These are phyloP conservation scores for Alcedo atthis DNA, from an alignment of 2,797 vertebrate genomes.

Conservation along the genomic window DNA sequence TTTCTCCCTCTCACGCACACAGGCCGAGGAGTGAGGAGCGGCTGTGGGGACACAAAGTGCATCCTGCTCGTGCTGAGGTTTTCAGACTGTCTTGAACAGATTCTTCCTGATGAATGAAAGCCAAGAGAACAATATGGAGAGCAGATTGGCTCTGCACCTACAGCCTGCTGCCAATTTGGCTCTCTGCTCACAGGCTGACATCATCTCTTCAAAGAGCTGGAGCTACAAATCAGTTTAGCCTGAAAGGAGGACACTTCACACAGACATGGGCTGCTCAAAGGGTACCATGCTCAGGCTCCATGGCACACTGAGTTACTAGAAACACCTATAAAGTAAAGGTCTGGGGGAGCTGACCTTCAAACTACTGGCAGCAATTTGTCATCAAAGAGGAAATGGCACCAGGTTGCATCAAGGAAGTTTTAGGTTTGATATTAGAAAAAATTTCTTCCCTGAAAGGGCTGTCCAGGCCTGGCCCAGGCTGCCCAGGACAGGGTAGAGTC, in stretches of 20 bases:
- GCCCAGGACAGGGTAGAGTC: not conserved
- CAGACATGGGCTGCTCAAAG: not conserved
- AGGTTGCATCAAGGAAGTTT: not conserved
- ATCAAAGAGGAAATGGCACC: not conserved
- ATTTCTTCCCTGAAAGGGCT: not conserved
- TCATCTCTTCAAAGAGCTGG: conserved; percentile 30
- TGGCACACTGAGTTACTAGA: not conserved
- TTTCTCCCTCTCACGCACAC: not conserved
- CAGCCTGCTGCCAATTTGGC: conserved; percentile 27
- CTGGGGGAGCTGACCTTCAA: not conserved
- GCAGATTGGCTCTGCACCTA: conserved; percentile 39
- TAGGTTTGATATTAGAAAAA: not conserved
- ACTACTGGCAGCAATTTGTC: not conserved
- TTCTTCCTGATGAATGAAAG: conserved; percentile 36
- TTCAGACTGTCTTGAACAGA: conserved; percentile 32
- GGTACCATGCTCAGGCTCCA: not conserved
- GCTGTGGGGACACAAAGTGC: not conserved
- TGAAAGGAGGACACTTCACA: not conserved
- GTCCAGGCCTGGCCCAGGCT: not conserved
- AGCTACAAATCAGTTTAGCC: not conserved
- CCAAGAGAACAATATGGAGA: conserved; percentile 62
- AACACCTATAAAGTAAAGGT: not conserved
- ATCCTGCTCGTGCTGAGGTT: not conserved
- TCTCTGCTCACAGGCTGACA: not conserved
- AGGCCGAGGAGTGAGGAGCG: not conserved